Percentiles rank a stretch among this genome's conserved stretches.
These are phyloP conservation scores for Meloidogyne hapla DNA, from an alignment of 1,140 invertebrate genomes.

Conservation along the genomic window DNA sequence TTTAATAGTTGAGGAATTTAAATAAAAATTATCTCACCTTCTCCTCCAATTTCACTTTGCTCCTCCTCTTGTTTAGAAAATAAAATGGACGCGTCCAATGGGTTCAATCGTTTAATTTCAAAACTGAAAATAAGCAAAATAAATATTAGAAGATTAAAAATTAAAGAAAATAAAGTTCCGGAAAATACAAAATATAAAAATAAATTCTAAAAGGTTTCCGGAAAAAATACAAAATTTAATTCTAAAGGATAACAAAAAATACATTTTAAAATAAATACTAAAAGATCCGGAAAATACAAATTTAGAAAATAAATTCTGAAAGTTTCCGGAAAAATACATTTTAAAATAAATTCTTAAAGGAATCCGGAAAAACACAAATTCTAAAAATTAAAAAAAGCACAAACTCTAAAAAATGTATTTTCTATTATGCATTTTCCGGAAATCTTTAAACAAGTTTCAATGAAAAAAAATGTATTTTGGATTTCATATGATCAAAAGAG, in stretches of 20 bases:
- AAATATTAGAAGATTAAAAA: background rate
- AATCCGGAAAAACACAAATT: background rate
- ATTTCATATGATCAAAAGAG: background rate
- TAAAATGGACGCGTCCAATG: background rate
- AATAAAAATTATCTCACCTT: background rate
- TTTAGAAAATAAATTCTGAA: background rate
- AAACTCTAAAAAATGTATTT: background rate
- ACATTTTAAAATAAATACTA: background rate
- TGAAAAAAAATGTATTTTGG: background rate
- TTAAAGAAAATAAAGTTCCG: background rate
- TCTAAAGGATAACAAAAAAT: background rate
- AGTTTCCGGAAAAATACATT: background rate
- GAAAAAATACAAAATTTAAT: background rate
- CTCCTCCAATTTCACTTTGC: background rate
- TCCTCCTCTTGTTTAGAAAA: background rate
- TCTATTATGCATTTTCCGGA: no score
- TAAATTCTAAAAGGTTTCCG: no score
- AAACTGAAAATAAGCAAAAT: background rate
- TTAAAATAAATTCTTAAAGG: background rate
- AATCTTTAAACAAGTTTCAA: no score
- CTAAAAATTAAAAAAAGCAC: no score
- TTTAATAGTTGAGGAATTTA: no score
- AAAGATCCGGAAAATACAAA: slow-evolving; percentile 2
- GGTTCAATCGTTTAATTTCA: background rate
- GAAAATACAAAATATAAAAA: background rate